Evolutionary conservation across 2,797 vertebrate genomes (phyloP).

Genomic region (Sebastiscus tertius): DNA sequence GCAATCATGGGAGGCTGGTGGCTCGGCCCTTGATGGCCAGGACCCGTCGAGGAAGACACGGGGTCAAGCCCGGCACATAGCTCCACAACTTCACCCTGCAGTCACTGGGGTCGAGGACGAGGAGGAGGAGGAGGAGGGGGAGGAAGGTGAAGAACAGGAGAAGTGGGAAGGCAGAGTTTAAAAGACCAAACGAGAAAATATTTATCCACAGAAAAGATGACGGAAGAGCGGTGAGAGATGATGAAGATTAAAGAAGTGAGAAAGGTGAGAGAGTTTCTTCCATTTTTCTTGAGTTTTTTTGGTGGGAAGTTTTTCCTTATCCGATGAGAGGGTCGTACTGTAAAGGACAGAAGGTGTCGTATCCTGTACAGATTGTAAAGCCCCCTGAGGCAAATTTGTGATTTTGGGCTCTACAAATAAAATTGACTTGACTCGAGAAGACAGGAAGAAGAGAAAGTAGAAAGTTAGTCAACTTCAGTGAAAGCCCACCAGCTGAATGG

Average conservation of each 20-base stretch:
- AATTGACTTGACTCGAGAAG: neutral
- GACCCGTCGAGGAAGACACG: conserved; percentile 97
- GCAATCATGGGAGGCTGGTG: conserved; percentile 95
- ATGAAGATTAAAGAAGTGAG: neutral
- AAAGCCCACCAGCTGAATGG: neutral
- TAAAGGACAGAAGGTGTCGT: too few species aligned
- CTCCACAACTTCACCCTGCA: conserved; percentile 99
- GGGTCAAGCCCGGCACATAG: conserved; percentile 97
- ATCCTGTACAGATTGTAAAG: too few species aligned
- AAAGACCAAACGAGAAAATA: conserved; percentile 22
- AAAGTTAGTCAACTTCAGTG: conserved; percentile 8
- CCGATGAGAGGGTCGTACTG: too few species aligned
- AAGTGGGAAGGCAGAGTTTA: neutral
- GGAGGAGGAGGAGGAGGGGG: neutral
- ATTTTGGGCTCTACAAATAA: too few species aligned
- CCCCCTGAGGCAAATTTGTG: too few species aligned
- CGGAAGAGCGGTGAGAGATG: neutral
- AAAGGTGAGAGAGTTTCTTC: neutral
- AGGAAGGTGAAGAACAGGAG: conserved; percentile 17
- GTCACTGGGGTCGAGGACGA: conserved; percentile 84
- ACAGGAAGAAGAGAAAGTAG: neutral
- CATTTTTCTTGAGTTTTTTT: too few species aligned
- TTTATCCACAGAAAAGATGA: conserved; percentile 3
- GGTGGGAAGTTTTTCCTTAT: too few species aligned
- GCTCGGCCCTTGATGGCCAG: conserved; percentile 99